Conservation (phyloP, 1,140 invertebrate species). For the Eumeta japonica region DNA sequence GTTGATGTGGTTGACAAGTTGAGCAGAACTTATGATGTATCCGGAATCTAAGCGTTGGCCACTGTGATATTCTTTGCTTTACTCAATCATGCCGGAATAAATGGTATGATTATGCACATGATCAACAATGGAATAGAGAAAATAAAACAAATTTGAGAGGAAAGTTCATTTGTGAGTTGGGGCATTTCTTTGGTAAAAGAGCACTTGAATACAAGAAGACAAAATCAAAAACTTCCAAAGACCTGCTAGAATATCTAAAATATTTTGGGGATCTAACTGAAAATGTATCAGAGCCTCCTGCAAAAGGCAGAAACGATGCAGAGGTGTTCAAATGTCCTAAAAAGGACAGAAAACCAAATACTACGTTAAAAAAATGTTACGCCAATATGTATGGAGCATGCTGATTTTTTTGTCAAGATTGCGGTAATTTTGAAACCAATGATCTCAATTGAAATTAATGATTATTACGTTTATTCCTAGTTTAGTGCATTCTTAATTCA, state of each 20-base stretch:
- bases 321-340: constrained; percentile 1
- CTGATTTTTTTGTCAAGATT: constrained; percentile 10
- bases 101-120: constrained; percentile 10
- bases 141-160: not conserved
- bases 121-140: constrained; percentile 7
- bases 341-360: constrained; percentile 11
- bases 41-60: constrained; percentile 26
- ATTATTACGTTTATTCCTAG: too few species aligned
- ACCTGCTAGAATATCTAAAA: constrained; percentile 6
- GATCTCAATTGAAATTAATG: too few species aligned
- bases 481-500: too few species aligned
- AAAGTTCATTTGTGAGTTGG: constrained; percentile 3
- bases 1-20: constrained; percentile 39
- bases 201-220: constrained; percentile 1
- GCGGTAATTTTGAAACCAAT: too few species aligned
- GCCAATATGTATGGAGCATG: constrained; percentile 8
- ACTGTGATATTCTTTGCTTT: constrained; percentile 5
- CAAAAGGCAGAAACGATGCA: constrained; percentile 5
- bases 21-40: constrained; percentile 19
- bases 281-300: constrained; percentile 7
- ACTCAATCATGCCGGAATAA: constrained; percentile 13
- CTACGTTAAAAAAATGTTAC: constrained; percentile 5
- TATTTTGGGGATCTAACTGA: not conserved
- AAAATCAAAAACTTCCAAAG: constrained; percentile 8
- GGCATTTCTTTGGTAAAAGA: constrained; percentile 7